phyloP scores from a whole-genome alignment of 2,113 vertebrate species.

The Melanocharis versteri region DNA sequence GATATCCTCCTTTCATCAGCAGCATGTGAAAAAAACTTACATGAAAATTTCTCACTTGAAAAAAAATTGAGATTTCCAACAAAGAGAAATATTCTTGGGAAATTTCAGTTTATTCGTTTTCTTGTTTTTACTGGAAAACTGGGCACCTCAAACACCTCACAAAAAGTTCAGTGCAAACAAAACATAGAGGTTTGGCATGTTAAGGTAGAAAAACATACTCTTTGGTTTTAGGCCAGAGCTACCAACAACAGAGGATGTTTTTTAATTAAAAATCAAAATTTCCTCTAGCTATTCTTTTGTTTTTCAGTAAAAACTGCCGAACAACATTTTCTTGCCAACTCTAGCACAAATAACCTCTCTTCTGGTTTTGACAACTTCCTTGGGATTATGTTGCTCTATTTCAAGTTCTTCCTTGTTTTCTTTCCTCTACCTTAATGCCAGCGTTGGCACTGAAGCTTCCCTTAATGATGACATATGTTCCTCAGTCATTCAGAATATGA shows the following conservation, averaged over 20 bases:
- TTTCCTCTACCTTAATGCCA: conserved; percentile 62
- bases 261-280: conserved; percentile 22
- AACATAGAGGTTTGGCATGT: not conserved
- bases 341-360: conserved; percentile 47
- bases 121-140: not conserved
- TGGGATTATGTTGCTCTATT: conserved; percentile 56
- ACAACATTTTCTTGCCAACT: conserved; percentile 41
- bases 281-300: conserved; percentile 7
- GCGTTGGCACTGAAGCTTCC: conserved; percentile 6
- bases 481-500: conserved; percentile 65
- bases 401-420: conserved; percentile 60
- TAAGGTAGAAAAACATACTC: not conserved
- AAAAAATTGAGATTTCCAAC: not conserved
- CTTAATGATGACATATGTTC: conserved; percentile 69
- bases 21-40: not conserved
- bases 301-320: conserved; percentile 7
- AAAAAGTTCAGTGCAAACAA: not conserved
- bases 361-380: conserved; percentile 52
- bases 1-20: conserved; percentile 13
- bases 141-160: not conserved
- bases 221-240: not conserved
- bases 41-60: not conserved
- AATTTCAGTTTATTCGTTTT: not conserved
- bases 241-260: not conserved
- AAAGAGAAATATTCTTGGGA: not conserved